Evolutionary conservation across 1,140 invertebrate genomes (phyloP).

Genomic region (Branchinecta lynchi): DNA sequence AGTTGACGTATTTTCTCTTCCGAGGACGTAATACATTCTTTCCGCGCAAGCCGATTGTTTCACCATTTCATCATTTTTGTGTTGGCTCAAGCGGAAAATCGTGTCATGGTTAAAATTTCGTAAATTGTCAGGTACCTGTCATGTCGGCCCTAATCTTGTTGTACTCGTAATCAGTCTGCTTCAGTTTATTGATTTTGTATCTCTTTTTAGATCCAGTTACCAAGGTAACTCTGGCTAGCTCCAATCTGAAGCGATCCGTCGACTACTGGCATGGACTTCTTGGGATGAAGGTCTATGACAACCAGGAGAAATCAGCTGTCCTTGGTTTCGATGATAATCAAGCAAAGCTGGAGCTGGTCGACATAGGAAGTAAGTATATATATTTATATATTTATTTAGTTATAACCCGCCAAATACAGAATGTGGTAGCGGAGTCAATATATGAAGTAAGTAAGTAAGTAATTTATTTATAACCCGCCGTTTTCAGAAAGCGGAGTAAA

Average conservation of each 20-base stretch:
- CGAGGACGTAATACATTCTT: no score
- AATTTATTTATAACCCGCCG: no score
- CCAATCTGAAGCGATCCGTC: constrained; percentile 54
- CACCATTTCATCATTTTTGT: no score
- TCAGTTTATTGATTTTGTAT: not conserved
- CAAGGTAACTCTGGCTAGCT: constrained; percentile 61
- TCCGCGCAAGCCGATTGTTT: no score
- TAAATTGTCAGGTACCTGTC: no score
- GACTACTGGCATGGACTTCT: constrained; percentile 68
- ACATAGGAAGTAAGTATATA: constrained; percentile 41
- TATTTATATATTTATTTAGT: constrained; percentile 14
- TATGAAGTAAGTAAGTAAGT: constrained; percentile 12
- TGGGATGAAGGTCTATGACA: constrained; percentile 49
- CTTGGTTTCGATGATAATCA: constrained; percentile 56
- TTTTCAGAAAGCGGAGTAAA: no score
- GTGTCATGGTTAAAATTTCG: no score
- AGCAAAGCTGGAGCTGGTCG: constrained; percentile 54
- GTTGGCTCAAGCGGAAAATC: no score
- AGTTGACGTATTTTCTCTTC: no score
- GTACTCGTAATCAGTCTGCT: no score
- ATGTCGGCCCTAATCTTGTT: no score
- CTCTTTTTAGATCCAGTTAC: constrained; percentile 54
- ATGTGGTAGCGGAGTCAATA: not conserved
- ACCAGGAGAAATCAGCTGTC: constrained; percentile 27
- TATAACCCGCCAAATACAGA: not conserved